Evolutionary conservation across 2,888 invertebrate genomes (phyloP), one percentile per base, ranked within the genome.

Genomic region (Polylopha cassiicola): DNA sequence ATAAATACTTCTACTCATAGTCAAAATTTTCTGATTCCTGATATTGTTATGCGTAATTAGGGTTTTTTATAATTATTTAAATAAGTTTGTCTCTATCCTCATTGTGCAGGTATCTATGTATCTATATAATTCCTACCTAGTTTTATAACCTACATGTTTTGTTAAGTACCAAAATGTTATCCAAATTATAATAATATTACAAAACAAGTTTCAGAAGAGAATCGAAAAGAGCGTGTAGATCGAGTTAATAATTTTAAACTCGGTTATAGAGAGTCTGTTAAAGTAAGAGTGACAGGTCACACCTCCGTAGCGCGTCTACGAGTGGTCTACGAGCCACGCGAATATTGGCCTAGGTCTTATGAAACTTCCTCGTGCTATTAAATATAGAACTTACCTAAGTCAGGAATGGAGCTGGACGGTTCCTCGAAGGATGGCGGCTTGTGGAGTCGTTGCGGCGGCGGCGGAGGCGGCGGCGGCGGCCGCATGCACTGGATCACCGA

Each of bases 401-500:
- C 94, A 51, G 94, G 94, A 74, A 94, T 94, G 58, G 94, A 94
- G 84, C 94, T 94, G 53, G 93, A 92, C 6, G 94, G 94, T 73
- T 94, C 94, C 80, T 94, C 94, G 71, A 90, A 88, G 53, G 82
- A 73, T 30, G 87, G 87, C 18, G 79, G 82, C 55, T 81, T 84
- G 68, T 80, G 76, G 57, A 85, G 85, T 27, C 88, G 87, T 5
- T 64, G 72, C 3, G 79, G 75, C 4, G 76, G 87, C 7, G 89
- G 89, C 9, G 87, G 87, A 26, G 81, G 81, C 5, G 76, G 79
- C 0, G 84, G 81, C 9, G 73, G 86, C 6, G 87, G 85, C 7
- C 88, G 78, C 73, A 81, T 79, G 66, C 86, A 86, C 63, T 86
- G 86, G 66, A 86, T 85, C 48, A 86, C 86, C 38, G 86, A 80